These are phyloP conservation scores for Tachina fera DNA, from an alignment of 2,888 invertebrate genomes.

Conservation along the genomic window DNA sequence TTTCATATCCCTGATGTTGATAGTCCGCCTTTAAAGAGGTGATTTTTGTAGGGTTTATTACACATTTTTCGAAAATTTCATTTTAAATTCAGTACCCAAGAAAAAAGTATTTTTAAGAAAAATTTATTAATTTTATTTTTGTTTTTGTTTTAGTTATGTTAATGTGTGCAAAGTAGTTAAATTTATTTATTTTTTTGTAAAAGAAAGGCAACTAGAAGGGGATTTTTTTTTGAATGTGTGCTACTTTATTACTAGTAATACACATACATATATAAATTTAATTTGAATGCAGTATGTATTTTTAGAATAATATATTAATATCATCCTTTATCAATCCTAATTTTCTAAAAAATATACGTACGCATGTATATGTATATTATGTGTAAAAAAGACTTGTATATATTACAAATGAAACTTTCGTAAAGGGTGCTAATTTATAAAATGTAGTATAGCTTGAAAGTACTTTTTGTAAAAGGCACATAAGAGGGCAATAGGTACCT, in stretches of 20 bases:
- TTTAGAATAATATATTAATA: too few species aligned
- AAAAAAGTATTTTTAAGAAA: conserved; percentile 70
- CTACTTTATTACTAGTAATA: background rate
- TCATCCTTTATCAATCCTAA: too few species aligned
- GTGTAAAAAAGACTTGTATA: too few species aligned
- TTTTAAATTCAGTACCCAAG: conserved; percentile 63
- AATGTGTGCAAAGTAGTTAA: conserved; percentile 54
- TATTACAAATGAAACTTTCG: too few species aligned
- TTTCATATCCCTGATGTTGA: conserved; percentile 64
- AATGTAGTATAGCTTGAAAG: too few species aligned
- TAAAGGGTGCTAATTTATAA: too few species aligned
- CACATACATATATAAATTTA: background rate
- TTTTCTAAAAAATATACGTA: too few species aligned
- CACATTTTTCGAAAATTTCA: conserved; percentile 2
- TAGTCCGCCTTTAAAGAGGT: conserved; percentile 59
- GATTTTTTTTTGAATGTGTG: background rate
- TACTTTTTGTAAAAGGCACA: too few species aligned
- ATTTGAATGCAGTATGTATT: too few species aligned
- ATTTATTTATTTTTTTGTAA: conserved; percentile 8
- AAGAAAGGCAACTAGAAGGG: conserved; percentile 24
- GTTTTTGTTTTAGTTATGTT: conserved; percentile 55
- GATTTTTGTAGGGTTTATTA: conserved; percentile 36
- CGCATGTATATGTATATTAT: too few species aligned
- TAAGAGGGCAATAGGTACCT: too few species aligned
- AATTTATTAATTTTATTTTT: conserved; percentile 56